Conservation (phyloP, 2,797 vertebrate genomes). For the Pygocentrus nattereri region DNA sequence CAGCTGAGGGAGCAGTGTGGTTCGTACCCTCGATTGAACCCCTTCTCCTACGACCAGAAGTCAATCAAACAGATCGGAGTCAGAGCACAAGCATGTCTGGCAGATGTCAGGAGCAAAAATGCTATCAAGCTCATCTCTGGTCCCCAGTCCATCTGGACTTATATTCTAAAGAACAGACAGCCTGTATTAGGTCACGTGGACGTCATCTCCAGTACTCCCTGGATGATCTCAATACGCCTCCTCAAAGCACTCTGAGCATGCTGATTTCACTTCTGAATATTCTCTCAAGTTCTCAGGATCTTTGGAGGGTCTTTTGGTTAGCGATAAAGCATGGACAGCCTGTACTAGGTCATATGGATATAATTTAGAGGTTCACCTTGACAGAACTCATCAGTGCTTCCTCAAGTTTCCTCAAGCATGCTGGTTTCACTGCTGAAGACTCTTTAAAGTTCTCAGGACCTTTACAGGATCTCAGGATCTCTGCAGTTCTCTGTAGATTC, state of each 20-base stretch:
- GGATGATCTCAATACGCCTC: conserved; percentile 3
- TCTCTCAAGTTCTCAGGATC: not conserved
- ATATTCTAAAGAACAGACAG: conserved; percentile 18
- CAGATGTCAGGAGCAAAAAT: conserved; percentile 16
- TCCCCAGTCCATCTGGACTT: conserved; percentile 35
- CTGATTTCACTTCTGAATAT: conserved; percentile 18
- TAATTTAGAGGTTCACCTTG: not conserved
- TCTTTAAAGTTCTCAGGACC: not conserved
- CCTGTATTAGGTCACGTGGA: conserved; percentile 33
- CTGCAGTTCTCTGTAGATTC: conserved; percentile 4
- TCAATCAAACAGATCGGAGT: conserved; percentile 48
- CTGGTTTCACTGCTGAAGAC: conserved; percentile 2
- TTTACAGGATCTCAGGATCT: not conserved
- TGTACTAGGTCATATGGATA: not conserved
- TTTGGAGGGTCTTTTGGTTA: not conserved
- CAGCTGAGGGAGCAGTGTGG: not conserved
- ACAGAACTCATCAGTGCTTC: not conserved
- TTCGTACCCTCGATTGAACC: conserved; percentile 42
- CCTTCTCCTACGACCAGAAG: conserved; percentile 19
- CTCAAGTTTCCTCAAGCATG: not conserved
- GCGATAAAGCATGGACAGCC: not conserved
- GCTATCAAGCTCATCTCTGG: conserved; percentile 1
- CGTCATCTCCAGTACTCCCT: conserved; percentile 14
- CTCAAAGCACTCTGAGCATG: not conserved
- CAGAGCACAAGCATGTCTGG: conserved; percentile 6